Percentiles rank a stretch among this genome's conserved stretches.
Conservation (phyloP, 2,888 invertebrate species). For the Lumbricus terrestris region DNA sequence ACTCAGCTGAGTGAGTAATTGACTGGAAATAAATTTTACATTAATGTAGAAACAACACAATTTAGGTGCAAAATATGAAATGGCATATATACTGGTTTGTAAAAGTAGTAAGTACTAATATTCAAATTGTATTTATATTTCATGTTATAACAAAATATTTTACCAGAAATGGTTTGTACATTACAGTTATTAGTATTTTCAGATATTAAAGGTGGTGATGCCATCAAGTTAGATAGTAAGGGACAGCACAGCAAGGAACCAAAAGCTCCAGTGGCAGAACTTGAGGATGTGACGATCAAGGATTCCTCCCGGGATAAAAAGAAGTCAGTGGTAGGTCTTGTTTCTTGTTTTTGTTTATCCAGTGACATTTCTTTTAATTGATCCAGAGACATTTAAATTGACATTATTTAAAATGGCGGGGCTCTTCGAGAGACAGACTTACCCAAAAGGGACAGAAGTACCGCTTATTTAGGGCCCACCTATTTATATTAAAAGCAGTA, state of each 20-base stretch:
- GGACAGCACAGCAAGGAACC: neutral
- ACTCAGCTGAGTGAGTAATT: neutral
- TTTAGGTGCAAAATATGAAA: neutral
- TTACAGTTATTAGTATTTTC: neutral
- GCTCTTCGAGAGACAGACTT: no score
- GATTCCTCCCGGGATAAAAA: constrained; percentile 21
- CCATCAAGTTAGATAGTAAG: neutral
- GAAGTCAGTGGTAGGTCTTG: neutral
- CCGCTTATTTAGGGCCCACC: no score
- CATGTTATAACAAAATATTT: neutral
- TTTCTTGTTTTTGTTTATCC: neutral
- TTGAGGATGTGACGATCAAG: constrained; percentile 23
- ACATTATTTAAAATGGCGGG: no score
- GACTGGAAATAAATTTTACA: neutral
- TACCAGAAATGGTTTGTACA: neutral
- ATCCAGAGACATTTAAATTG: neutral
- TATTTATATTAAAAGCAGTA: no score
- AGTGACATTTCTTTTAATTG: no score
- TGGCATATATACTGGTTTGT: no score
- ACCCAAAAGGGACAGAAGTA: no score
- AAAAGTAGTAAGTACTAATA: neutral
- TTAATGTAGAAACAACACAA: neutral
- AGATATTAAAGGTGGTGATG: neutral
- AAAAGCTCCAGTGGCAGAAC: constrained; percentile 27
- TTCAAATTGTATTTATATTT: neutral